phyloP scores from a whole-genome alignment of 2,113 vertebrate genomes.

The Aspidoscelis tigris region DNA sequence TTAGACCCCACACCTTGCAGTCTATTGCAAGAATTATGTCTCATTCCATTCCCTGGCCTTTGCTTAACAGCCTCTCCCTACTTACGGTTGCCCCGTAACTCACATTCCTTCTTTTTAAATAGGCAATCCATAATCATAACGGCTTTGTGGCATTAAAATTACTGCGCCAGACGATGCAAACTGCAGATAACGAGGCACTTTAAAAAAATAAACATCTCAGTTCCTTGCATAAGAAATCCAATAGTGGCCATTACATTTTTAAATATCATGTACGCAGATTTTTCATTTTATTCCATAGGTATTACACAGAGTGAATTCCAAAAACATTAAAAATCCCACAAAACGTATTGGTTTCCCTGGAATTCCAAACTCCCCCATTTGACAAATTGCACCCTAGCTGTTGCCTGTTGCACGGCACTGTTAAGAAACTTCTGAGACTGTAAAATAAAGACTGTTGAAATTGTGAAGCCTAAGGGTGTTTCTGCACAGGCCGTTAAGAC shows the following conservation, averaged over 20 bases:
- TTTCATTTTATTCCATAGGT: conserved; percentile 4
- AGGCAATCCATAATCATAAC: conserved; percentile 48
- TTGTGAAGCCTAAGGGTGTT: too few relatives aligned
- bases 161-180: conserved; percentile 23
- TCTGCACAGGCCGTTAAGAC: too few relatives aligned
- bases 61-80: conserved; percentile 34
- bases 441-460: not conserved
- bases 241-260: conserved; percentile 16
- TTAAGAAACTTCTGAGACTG: not conserved
- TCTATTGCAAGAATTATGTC: conserved; percentile 32
- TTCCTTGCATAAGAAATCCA: conserved; percentile 5
- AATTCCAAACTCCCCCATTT: not conserved
- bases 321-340: conserved; percentile 10
- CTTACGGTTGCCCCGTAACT: conserved; percentile 20
- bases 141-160: conserved; percentile 42
- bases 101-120: conserved; percentile 35
- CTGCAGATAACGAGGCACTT: conserved; percentile 47
- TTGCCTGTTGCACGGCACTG: not conserved
- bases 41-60: conserved; percentile 38
- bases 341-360: not conserved
- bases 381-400: not conserved
- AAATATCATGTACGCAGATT: not conserved
- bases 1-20: not conserved
- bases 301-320: conserved; percentile 33
- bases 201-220: conserved; percentile 5